These are phyloP conservation scores for Microhierax caerulescens DNA, from an alignment of 2,797 vertebrate species.

Conservation along the genomic window DNA sequence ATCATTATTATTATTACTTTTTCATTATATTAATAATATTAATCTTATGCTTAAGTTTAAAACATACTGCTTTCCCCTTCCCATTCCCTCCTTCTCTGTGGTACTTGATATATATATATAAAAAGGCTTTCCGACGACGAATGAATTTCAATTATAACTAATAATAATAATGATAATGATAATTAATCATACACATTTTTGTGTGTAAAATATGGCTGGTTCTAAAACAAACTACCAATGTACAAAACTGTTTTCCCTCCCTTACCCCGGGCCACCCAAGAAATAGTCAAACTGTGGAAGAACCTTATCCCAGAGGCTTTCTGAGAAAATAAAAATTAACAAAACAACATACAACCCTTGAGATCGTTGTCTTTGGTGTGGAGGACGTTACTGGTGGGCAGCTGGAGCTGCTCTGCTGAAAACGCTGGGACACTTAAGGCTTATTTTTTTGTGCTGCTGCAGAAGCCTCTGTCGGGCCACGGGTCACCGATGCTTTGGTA, in stretches of 20 bases:
- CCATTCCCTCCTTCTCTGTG: constrained; percentile 2
- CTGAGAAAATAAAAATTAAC: background rate
- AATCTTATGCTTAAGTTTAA: constrained; percentile 67
- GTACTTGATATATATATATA: constrained; percentile 61
- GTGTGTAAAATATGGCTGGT: constrained; percentile 71
- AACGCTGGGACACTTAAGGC: constrained; percentile 23
- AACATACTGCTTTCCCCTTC: constrained; percentile 42
- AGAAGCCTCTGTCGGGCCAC: constrained; percentile 9
- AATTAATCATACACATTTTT: constrained; percentile 64
- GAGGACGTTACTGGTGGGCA: constrained; percentile 47
- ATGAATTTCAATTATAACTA: constrained; percentile 24
- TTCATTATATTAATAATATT: constrained; percentile 81
- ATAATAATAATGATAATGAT: constrained; percentile 68
- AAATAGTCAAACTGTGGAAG: constrained; percentile 3
- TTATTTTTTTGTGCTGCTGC: background rate
- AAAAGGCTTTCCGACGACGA: constrained; percentile 25
- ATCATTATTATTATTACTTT: constrained; percentile 60
- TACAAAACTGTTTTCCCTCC: constrained; percentile 62
- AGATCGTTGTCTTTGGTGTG: constrained; percentile 77
- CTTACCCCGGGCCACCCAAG: constrained; percentile 51
- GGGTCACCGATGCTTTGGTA: constrained; percentile 57
- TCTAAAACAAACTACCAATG: constrained; percentile 71
- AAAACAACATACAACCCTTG: constrained; percentile 32
- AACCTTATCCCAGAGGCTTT: constrained; percentile 28
- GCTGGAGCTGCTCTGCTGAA: background rate